Evolutionary conservation across 1,140 invertebrate species (phyloP).

Genomic region (Onthophagus taurus): DNA sequence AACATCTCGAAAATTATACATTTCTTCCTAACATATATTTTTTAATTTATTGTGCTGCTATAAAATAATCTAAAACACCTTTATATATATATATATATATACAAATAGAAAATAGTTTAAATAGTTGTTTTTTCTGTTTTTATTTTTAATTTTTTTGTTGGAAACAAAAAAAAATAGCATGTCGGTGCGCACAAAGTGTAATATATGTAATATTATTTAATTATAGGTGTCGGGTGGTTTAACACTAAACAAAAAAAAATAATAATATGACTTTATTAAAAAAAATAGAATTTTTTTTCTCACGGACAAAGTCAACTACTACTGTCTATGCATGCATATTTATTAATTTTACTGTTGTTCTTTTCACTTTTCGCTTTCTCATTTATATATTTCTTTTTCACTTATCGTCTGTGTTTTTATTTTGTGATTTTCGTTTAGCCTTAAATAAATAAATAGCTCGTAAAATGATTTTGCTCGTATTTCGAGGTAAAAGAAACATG

Average conservation of each 20-base stretch:
- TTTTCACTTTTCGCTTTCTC: conserved; percentile 3
- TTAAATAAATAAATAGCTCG: too few species aligned
- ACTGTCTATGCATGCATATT: too few species aligned
- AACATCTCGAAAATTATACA: too few species aligned
- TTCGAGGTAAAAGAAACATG: too few species aligned
- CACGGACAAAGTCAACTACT: conserved; percentile 1
- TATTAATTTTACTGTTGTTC: too few species aligned
- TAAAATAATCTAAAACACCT: conserved; percentile 8
- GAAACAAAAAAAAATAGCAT: too few species aligned
- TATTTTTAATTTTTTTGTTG: too few species aligned
- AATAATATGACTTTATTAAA: neutral
- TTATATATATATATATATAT: conserved; percentile 15
- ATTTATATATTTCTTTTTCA: neutral
- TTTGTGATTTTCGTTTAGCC: too few species aligned
- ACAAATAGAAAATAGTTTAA: conserved; percentile 13
- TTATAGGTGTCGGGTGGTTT: conserved; percentile 31
- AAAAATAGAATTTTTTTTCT: conserved; percentile 4
- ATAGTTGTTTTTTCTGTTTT: conserved; percentile 9
- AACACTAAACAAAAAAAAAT: too few species aligned
- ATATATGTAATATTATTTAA: conserved; percentile 24
- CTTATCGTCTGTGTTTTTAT: neutral
- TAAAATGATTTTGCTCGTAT: too few species aligned
- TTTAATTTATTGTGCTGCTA: conserved; percentile 5
- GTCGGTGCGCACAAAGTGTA: conserved; percentile 27
- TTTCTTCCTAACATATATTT: conserved; percentile 10